Percentiles rank a stretch among this genome's conserved stretches.
These are phyloP conservation scores for Tupiocoris notatus DNA, from an alignment of 2,888 invertebrate genomes.

Conservation along the genomic window DNA sequence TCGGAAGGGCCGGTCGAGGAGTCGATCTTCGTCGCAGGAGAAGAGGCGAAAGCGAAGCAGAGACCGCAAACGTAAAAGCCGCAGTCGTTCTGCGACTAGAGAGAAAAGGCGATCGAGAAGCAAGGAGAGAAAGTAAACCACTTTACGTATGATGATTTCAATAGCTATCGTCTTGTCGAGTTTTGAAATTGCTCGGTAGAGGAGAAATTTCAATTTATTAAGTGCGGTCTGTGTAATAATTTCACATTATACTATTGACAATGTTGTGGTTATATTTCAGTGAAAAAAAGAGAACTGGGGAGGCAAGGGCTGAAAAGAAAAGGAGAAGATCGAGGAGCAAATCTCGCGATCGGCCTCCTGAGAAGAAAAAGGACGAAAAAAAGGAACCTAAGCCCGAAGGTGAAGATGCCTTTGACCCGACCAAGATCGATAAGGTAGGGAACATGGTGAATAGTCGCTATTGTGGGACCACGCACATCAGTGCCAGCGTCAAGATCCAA, in stretches of 20 bases:
- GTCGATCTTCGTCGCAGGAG: constrained; percentile 61
- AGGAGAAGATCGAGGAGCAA: constrained; percentile 52
- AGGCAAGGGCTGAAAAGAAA: constrained; percentile 53
- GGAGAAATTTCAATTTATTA: background rate
- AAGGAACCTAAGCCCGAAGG: constrained; percentile 60
- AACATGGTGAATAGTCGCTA: too few relatives aligned
- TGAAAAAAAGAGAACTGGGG: constrained; percentile 44
- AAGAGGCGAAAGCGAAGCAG: constrained; percentile 48
- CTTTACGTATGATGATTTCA: background rate
- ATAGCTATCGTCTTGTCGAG: background rate
- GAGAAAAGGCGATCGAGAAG: constrained; percentile 52
- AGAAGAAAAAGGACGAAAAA: constrained; percentile 60
- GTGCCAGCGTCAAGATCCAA: too few relatives aligned
- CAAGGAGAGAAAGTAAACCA: constrained; percentile 51
- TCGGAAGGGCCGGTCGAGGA: constrained; percentile 60
- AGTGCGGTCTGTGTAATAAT: background rate
- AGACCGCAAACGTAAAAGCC: constrained; percentile 58
- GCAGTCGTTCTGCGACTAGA: constrained; percentile 66
- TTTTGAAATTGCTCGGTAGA: background rate
- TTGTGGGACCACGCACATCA: too few relatives aligned
- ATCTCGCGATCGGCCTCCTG: constrained; percentile 51
- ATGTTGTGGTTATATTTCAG: constrained; percentile 40
- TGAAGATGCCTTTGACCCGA: constrained; percentile 68
- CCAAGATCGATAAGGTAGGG: constrained; percentile 74
- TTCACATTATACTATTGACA: constrained; percentile 51